Percentiles rank a stretch among this genome's conserved stretches.
phyloP scores from a whole-genome alignment of 2,113 vertebrate genomes.

The Neotoma lepida region DNA sequence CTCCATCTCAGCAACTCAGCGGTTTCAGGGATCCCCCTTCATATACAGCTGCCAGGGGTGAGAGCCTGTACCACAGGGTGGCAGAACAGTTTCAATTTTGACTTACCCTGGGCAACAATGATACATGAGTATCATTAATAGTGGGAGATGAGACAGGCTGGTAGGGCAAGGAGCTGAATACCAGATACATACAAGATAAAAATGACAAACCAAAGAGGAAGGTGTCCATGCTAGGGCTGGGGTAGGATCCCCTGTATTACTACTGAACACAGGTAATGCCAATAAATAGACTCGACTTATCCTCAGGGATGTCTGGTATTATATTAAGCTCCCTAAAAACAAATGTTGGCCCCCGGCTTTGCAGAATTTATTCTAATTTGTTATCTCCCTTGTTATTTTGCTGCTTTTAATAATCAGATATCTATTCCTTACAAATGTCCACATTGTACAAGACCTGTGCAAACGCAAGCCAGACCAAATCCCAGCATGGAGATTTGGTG shows the following conservation, averaged over 20 bases:
- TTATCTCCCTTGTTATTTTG: background rate
- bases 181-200: background rate
- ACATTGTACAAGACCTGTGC: background rate
- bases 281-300: background rate
- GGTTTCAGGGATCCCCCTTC: too few species aligned
- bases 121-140: background rate
- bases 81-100: slow-evolving; percentile 53
- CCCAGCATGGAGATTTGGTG: too few species aligned
- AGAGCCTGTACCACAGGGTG: slow-evolving; percentile 46
- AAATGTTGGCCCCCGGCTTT: background rate
- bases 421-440: background rate
- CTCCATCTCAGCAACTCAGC: background rate
- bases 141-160: background rate
- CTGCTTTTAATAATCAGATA: slow-evolving; percentile 12
- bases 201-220: too few species aligned
- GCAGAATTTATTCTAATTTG: background rate
- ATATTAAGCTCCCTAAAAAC: background rate
- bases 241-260: background rate
- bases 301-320: background rate
- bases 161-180: background rate
- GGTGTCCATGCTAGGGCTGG: background rate
- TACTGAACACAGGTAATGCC: background rate
- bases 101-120: background rate
- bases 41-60: background rate
- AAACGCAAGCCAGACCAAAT: background rate